Evolutionary conservation across 1,140 invertebrate species (phyloP).

Genomic region (Ceratina japonica): DNA sequence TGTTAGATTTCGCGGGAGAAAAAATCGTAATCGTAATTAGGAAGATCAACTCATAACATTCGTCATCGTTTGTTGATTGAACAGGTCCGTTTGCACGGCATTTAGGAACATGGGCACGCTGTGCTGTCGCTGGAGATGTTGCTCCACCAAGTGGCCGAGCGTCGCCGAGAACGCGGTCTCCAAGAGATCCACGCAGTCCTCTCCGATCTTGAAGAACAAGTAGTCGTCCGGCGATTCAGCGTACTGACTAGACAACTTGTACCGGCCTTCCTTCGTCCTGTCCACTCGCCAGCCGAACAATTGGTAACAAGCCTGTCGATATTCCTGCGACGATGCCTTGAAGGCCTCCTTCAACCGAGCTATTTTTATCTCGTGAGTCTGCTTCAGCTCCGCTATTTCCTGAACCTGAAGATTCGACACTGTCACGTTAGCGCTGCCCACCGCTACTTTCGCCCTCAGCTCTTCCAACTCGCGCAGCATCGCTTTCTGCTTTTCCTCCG

Average conservation of each 20-base stretch:
- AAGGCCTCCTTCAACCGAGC: conserved; percentile 91
- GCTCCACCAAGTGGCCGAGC: conserved; percentile 85
- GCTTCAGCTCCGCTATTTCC: conserved; percentile 84
- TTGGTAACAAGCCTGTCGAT: conserved; percentile 91
- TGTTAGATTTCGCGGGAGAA: neutral
- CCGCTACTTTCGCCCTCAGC: conserved; percentile 77
- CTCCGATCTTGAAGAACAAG: conserved; percentile 88
- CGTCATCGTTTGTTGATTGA: conserved; percentile 77
- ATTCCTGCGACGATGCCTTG: conserved; percentile 89
- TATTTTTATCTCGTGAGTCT: conserved; percentile 86
- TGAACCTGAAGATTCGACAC: conserved; percentile 68
- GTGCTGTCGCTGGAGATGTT: conserved; percentile 86
- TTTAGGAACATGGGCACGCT: conserved; percentile 93
- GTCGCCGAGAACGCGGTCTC: conserved; percentile 90
- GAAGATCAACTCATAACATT: conserved; percentile 54
- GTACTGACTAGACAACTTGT: conserved; percentile 90
- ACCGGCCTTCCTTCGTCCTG: conserved; percentile 82
- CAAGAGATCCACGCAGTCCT: conserved; percentile 88
- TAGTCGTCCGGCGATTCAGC: conserved; percentile 90
- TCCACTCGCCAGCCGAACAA: conserved; percentile 93
- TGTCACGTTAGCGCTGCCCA: conserved; percentile 59
- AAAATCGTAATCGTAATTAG: neutral
- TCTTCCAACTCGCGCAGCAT: conserved; percentile 86
- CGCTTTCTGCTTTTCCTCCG: conserved; percentile 84
- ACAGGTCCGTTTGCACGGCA: conserved; percentile 89